These are phyloP conservation scores for Psettodes erumei DNA, from an alignment of 2,113 vertebrate genomes.

Conservation along the genomic window DNA sequence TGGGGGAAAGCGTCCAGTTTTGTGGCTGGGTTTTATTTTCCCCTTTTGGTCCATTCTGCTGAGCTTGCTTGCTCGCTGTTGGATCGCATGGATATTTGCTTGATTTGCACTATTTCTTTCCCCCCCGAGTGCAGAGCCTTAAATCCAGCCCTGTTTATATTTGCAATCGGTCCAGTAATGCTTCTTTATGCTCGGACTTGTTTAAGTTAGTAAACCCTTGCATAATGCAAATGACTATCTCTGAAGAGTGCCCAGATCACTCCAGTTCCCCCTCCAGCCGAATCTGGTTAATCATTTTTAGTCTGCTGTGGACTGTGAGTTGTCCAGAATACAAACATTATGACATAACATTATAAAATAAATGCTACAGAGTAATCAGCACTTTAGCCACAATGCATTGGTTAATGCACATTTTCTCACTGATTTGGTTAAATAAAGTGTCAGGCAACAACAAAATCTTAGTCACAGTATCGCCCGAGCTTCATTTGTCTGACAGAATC, in stretches of 20 bases:
- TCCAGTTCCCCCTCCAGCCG: too few relatives aligned
- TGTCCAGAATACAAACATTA: neutral
- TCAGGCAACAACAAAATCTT: neutral
- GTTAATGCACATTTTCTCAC: neutral
- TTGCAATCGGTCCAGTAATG: neutral
- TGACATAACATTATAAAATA: neutral
- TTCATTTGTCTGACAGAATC: neutral
- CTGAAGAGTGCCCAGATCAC: too few relatives aligned
- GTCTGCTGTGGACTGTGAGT: neutral
- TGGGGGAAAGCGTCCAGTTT: constrained; percentile 12
- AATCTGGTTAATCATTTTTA: neutral
- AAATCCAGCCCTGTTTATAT: neutral
- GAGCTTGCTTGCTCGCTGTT: neutral
- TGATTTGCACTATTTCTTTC: constrained; percentile 35
- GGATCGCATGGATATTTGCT: constrained; percentile 22
- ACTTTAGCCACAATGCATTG: too few relatives aligned
- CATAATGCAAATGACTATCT: too few relatives aligned
- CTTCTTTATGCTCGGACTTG: neutral
- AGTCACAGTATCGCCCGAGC: neutral
- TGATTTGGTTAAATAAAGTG: neutral
- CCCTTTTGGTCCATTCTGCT: neutral
- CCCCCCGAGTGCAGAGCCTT: neutral
- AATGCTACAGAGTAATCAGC: rapidly evolving
- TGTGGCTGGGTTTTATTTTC: constrained; percentile 13
- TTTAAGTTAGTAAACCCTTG: neutral